phyloP scores from a whole-genome alignment of 2,888 invertebrate genomes.

The Petrophora chlorosata region DNA sequence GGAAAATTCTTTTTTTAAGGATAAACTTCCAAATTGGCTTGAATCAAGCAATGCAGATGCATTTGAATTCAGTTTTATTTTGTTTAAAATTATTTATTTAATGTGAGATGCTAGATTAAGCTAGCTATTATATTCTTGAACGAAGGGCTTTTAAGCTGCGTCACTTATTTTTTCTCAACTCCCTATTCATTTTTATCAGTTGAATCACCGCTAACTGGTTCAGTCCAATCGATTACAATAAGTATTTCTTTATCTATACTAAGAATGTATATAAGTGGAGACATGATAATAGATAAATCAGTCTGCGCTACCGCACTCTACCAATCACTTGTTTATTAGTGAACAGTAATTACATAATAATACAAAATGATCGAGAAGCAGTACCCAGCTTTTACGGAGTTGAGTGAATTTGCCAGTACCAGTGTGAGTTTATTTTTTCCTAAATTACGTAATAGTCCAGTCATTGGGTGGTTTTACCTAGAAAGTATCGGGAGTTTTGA shows the following conservation, averaged over 20 bases:
- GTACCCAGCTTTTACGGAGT: slow-evolving; percentile 68
- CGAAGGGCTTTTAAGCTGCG: too few relatives aligned
- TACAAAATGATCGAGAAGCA: slow-evolving; percentile 58
- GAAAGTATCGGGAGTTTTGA: too few relatives aligned
- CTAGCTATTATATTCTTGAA: too few relatives aligned
- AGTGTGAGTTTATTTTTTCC: slow-evolving; percentile 59
- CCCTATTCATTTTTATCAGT: not conserved
- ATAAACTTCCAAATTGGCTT: too few relatives aligned
- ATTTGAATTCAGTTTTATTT: too few relatives aligned
- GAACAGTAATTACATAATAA: not conserved
- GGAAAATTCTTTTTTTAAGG: too few relatives aligned
- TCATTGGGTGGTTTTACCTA: too few relatives aligned
- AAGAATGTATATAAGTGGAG: slow-evolving; percentile 24
- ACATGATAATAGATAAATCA: slow-evolving; percentile 10
- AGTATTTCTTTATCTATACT: slow-evolving; percentile 16
- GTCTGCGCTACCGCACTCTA: slow-evolving; percentile 9
- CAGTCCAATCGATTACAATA: slow-evolving; percentile 6
- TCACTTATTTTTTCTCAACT: not conserved
- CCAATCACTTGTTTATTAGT: slow-evolving; percentile 8
- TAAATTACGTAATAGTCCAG: too few relatives aligned
- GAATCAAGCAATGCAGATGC: too few relatives aligned
- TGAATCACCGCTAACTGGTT: not conserved
- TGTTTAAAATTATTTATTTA: too few relatives aligned
- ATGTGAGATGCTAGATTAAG: too few relatives aligned
- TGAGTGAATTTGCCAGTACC: slow-evolving; percentile 73